A percentile compares a stretch with the other conserved stretches of the same genome.
phyloP scores from a whole-genome alignment of 2,888 invertebrate species.

The Stenodera caucasica region DNA sequence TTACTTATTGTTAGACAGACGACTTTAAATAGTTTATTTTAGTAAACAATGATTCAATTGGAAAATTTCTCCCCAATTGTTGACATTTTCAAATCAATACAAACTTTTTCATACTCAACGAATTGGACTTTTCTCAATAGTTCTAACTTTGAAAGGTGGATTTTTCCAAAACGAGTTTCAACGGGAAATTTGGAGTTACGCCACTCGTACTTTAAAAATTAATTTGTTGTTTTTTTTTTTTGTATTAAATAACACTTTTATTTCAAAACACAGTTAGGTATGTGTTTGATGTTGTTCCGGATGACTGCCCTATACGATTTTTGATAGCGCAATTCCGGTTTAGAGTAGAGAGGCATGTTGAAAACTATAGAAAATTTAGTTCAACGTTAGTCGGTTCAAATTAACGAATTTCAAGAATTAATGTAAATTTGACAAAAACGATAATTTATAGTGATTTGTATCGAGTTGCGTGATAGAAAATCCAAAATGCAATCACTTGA shows the following conservation, averaged over 20 bases:
- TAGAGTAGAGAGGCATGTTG: conserved; percentile 10
- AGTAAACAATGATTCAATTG: neutral
- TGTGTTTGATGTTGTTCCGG: conserved; percentile 38
- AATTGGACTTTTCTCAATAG: too few species aligned
- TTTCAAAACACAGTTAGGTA: conserved; percentile 33
- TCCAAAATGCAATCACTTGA: neutral
- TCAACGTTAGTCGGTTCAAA: neutral
- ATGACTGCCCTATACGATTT: conserved; percentile 34
- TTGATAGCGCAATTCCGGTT: conserved; percentile 45
- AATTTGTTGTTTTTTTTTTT: neutral
- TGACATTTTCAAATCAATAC: neutral
- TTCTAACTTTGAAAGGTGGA: neutral
- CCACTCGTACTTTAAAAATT: neutral
- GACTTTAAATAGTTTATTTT: neutral
- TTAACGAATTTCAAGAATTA: neutral
- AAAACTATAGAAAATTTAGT: neutral
- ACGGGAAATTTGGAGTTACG: neutral
- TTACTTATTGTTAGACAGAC: neutral
- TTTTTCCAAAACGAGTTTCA: neutral
- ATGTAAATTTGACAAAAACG: neutral
- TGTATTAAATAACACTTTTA: neutral
- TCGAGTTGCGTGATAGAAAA: neutral
- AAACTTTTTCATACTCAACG: too few species aligned
- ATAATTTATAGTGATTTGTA: conserved; percentile 7
- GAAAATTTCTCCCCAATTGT: conserved; percentile 1